These are phyloP conservation scores for Thinocorus orbignyianus DNA, from an alignment of 2,113 vertebrate genomes.

Conservation along the genomic window DNA sequence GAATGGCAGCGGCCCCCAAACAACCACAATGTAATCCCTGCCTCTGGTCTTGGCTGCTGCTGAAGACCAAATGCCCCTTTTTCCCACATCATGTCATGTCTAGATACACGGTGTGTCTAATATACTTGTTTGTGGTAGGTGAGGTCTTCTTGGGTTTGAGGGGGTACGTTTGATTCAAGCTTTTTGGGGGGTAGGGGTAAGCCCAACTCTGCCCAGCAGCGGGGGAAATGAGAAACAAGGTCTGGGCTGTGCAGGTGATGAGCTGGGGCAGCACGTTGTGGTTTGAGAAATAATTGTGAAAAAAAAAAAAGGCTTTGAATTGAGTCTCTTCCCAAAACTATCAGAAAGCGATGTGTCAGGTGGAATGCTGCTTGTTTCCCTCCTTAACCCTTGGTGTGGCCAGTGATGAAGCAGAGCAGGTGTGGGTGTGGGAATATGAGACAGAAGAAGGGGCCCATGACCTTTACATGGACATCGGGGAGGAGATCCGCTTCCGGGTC, in stretches of 20 bases:
- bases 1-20: not conserved
- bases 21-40: not conserved
- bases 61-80: not conserved
- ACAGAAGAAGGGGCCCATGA: constrained; percentile 96
- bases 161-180: not conserved
- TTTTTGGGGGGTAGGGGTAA: not conserved
- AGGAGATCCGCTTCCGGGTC: constrained; percentile 93
- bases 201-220: not conserved
- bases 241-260: rapidly evolving
- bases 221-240: not conserved
- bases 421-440: constrained; percentile 99
- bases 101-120: not conserved
- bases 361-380: not conserved
- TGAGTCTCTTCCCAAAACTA: not conserved
- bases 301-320: not conserved
- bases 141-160: not conserved
- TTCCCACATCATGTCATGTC: not conserved
- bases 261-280: rapidly evolving
- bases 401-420: constrained; percentile 95
- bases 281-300: not conserved
- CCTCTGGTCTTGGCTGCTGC: not conserved
- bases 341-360: not conserved
- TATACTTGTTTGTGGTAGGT: not conserved
- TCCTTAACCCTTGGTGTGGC: constrained; percentile 70
- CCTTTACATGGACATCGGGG: constrained; percentile 97